Conservation (phyloP, 2,113 vertebrate genomes). For the Arizona elegans region DNA sequence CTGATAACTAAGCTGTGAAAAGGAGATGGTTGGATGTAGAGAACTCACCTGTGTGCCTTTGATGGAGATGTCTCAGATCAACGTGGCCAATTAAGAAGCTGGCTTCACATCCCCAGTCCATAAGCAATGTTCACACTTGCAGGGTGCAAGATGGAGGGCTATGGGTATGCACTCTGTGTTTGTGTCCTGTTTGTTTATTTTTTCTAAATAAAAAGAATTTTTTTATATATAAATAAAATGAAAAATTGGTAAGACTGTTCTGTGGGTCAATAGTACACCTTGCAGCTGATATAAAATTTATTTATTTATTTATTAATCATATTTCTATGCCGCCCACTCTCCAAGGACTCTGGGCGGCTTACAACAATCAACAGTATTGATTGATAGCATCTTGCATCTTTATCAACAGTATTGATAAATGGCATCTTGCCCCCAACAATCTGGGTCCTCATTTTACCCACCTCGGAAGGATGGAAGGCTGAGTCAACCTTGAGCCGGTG, state of each 20-base stretch:
- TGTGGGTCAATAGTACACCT: background rate
- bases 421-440: too few species aligned
- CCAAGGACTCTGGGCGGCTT: too few species aligned
- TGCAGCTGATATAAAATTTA: background rate
- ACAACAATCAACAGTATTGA: too few species aligned
- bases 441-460: too few species aligned
- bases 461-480: too few species aligned
- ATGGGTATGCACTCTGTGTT: background rate
- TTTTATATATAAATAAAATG: constrained; percentile 6
- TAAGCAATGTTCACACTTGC: background rate
- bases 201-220: background rate
- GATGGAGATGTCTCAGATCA: background rate
- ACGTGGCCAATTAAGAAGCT: background rate
- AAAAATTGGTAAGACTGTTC: too few species aligned
- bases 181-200: background rate
- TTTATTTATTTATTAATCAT: too few species aligned
- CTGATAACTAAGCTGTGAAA: constrained; percentile 8
- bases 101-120: background rate
- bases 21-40: background rate
- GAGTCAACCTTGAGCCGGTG: too few species aligned
- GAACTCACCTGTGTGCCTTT: background rate
- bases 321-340: too few species aligned
- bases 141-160: background rate
- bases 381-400: too few species aligned
- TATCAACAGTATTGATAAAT: too few species aligned